Base-by-base conservation (phyloP, 2,797 vertebrate genomes). In the Gadopsis marmoratus region DNA sequence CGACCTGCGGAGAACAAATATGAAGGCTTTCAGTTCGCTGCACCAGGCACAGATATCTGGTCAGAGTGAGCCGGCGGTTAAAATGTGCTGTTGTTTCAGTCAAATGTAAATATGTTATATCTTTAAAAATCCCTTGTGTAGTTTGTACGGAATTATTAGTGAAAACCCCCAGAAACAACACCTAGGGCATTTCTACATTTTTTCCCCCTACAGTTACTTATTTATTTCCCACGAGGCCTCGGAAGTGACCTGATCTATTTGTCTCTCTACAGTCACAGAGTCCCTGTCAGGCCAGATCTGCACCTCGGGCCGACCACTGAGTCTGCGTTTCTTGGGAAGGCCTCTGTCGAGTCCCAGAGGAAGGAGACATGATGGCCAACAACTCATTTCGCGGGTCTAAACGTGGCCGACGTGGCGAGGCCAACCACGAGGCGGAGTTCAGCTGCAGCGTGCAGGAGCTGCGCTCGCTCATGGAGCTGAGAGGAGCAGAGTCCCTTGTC, bases 401-500 rank as follows among this genome's bases (percentile, higher is more conserved):
- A 95, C 95, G 96, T 67, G 94, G 96, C 89, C 92, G 94, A 79
- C 91, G 94, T 50, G 95, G 94, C 65, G 97, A 97, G 90, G 93
- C 95, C 92, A 97, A 97, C 94, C 96, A 97, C 51, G 95, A 96
- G 80, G 93, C 91, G 70, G 96, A 97, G 79, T 97, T 97, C 94
- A 96, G 96, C 91, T 96, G 97, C 94, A 95, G 97, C 0, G 86
- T 97, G 47, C 90, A 94, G 83, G 98, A 98, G 70, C 96, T 99
- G 54, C 96, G 97, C 54, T 94, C 93, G 19, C 97, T 99, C 90
- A 99, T 99, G 98, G 97, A 98, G 93, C 95, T 98, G 89, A 90
- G 97, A 92, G 97, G 97, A 84, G 85, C 92, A 0, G 97, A 99
- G 83, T 96, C 96, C 51, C 86, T 97, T 87, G 91, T 95, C 72